Evolutionary conservation across 1,140 invertebrate species (phyloP), one percentile per base, ranked within the genome.

Genomic region (Drosophila guanche): DNA sequence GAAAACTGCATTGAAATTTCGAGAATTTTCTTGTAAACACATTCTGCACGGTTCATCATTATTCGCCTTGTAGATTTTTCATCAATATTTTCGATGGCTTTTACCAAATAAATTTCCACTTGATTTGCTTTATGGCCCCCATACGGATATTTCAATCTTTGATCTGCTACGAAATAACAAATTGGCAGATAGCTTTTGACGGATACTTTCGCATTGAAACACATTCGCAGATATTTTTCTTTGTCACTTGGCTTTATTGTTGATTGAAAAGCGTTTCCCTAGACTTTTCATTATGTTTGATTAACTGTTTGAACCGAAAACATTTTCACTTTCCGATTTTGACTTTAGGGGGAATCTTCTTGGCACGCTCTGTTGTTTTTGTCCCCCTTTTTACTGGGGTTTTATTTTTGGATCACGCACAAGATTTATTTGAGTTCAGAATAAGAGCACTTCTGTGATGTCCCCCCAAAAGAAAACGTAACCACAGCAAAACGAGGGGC

Each of bases 71-170:
- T 70, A 47, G 63, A 68, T 76, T 76, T 76, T 25, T 37, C 8
- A 14, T 40, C 37, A 40, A 53, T 55, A 62, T 67, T 63, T 69
- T 37, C 10, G 33, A 10, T 37, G 33, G 41, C 60, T 66, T 86
- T 81, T 80, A 85, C 81, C 76, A 86, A 37, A 37, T 1, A 37
- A 37, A 85, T 86, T 85, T 65, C 37, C 53, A 81, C 63, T 60
- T 79, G 76, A 86, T 80, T 86, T 70, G 63, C 41, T 74, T 69
- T 52, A 69, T 74, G 52, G 55, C 63, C 29, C 63, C 29, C 33
- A n/a, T 20, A 37, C 41, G 50, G 58, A 10, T 33, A 33, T 33
- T 47, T 68, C 14, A 22, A 68, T 67, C 81, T 85, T 85, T 85
- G 81, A 85, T 85, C 73, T 77, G 68, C 53, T 46, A 27, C 61